phyloP scores from a whole-genome alignment of 2,888 invertebrate species.

The Meteorus cinctellus region DNA sequence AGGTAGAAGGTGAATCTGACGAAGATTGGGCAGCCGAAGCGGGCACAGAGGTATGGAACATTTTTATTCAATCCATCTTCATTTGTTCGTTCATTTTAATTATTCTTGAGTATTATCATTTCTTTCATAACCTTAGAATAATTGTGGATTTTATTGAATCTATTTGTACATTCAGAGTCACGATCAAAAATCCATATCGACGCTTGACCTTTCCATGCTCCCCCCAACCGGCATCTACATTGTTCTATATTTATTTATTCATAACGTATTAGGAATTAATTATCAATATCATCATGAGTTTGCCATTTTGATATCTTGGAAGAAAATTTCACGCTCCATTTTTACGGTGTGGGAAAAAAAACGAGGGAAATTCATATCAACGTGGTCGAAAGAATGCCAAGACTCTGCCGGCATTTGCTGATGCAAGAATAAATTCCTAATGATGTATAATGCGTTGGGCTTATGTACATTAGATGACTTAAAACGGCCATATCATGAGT shows the following conservation, averaged over 20 bases:
- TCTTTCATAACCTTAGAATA: too few species aligned
- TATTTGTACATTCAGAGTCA: background rate
- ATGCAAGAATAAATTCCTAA: background rate
- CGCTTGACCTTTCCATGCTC: constrained; percentile 14
- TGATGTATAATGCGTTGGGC: background rate
- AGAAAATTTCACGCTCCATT: background rate
- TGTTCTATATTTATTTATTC: background rate
- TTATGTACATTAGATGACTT: constrained; percentile 31
- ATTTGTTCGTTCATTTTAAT: background rate
- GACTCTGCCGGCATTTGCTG: background rate
- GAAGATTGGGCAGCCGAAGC: constrained; percentile 72
- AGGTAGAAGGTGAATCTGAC: constrained; percentile 72
- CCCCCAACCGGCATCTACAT: background rate
- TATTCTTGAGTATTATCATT: too few species aligned
- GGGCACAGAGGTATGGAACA: constrained; percentile 65
- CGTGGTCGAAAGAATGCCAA: background rate
- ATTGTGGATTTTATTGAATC: too few species aligned
- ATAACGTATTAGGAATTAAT: background rate
- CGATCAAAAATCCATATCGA: constrained; percentile 43
- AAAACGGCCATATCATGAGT: constrained; percentile 33
- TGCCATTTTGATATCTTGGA: background rate
- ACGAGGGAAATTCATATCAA: background rate
- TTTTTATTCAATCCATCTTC: constrained; percentile 19
- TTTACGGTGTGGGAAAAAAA: background rate
- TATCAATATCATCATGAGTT: background rate